phyloP scores from a whole-genome alignment of 2,797 vertebrate genomes.

The Setipinna tenuifilis region DNA sequence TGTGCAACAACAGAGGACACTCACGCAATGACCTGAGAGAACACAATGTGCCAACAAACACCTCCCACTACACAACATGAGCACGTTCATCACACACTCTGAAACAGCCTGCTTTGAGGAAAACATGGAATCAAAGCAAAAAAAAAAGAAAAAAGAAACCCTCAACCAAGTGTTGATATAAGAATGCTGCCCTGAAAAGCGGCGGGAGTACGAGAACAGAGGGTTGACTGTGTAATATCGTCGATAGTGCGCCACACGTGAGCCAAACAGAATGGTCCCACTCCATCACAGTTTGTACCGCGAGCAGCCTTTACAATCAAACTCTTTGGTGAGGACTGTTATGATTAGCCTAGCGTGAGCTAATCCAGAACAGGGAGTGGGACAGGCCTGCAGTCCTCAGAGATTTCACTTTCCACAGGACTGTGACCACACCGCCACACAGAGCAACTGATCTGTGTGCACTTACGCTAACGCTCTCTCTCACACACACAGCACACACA shows the following conservation, averaged over 20 bases:
- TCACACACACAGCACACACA: too few relatives aligned
- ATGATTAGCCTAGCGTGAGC: constrained; percentile 52
- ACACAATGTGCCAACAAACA: background rate
- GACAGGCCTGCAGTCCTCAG: constrained; percentile 49
- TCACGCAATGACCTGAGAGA: background rate
- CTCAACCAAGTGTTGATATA: background rate
- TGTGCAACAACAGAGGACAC: background rate
- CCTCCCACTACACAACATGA: background rate
- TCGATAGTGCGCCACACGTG: background rate
- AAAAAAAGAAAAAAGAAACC: background rate
- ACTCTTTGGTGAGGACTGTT: constrained; percentile 47
- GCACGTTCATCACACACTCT: background rate
- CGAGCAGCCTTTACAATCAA: constrained; percentile 44
- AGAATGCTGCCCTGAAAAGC: background rate
- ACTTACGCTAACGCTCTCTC: too few relatives aligned
- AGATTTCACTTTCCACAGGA: constrained; percentile 51
- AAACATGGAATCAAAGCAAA: background rate
- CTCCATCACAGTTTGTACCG: constrained; percentile 37
- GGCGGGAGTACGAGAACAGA: background rate
- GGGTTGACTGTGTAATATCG: constrained; percentile 9
- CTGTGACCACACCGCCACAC: constrained; percentile 35
- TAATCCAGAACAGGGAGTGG: constrained; percentile 53
- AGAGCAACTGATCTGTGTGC: too few relatives aligned
- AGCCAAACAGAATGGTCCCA: constrained; percentile 20
- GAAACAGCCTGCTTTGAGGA: background rate